Base-by-base conservation (phyloP, 2,888 invertebrate species). In the Hypolimnas misippus region DNA sequence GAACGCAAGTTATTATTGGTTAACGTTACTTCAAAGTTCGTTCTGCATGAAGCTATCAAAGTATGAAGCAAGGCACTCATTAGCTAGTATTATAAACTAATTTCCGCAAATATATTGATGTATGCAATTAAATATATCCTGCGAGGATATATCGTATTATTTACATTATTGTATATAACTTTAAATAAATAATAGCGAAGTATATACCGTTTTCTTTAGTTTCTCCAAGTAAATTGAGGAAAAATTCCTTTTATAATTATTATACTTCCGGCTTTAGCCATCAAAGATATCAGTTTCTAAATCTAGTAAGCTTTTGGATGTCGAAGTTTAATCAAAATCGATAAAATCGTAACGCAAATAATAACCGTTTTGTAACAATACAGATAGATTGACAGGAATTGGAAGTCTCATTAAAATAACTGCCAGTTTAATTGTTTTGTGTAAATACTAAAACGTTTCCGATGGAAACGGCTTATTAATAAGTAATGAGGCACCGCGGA, bases 381-480 rank as follows among this genome's bases (percentile, higher is more conserved):
- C n/a, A n/a, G n/a, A n/a, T n/a, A n/a, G n/a, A n/a, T n/a, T n/a
- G n/a, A n/a, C n/a, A n/a, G n/a, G n/a, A n/a, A n/a, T n/a, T n/a
- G n/a, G n/a, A n/a, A n/a, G n/a, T n/a, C n/a, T n/a, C n/a, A 38
- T n/a, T 0, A 12, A 8, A n/a, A n/a, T n/a, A 38, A n/a, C 4
- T n/a, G 4, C n/a, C 3, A 2, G 3, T n/a, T 38, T n/a, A 4
- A 12, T 38, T 19, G n/a, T 49, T 14, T 29, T 14, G 14, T 29
- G n/a, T 17, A 25, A 49, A 49, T 29, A 49, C 8, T 14, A 46
- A 19, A 46, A 16, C 35, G 40, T 53, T 53, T 53, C 53, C 46
- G 25, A 38, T 33, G 53, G 49, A 53, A 63, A 53, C 33, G 57
- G 19, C 14, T 54, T 49, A 59, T 63, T 46, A 55, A 50, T 57